phyloP scores from a whole-genome alignment of 2,797 vertebrate species.

The Galagoides demidoff region DNA sequence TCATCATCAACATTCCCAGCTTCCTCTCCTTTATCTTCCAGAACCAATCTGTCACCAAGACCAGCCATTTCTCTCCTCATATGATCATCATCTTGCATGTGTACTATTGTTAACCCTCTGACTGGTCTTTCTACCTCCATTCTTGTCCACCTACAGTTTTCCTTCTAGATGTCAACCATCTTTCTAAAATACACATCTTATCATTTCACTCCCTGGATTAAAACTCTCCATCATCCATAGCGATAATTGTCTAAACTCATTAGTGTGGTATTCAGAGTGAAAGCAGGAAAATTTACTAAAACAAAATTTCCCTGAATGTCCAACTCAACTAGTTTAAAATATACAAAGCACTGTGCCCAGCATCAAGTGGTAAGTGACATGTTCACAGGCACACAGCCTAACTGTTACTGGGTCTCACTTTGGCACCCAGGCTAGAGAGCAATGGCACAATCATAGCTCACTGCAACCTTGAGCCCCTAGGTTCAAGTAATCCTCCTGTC shows the following conservation, averaged over 20 bases:
- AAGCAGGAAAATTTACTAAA: not conserved
- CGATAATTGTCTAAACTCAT: not conserved
- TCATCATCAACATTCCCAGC: not conserved
- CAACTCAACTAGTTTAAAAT: not conserved
- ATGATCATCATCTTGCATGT: not conserved
- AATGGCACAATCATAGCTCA: not conserved
- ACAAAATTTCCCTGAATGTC: not conserved
- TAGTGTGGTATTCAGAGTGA: not conserved
- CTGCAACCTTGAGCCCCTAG: not conserved
- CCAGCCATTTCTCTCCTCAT: not conserved
- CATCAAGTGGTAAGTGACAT: not conserved
- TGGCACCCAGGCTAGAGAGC: not conserved
- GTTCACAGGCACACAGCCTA: not conserved
- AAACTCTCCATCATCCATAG: not conserved
- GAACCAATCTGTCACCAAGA: not conserved
- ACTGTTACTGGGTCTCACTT: not conserved
- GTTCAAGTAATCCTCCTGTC: not conserved
- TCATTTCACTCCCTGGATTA: not conserved
- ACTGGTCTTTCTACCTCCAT: not conserved
- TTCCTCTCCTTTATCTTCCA: not conserved
- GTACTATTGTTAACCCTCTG: not conserved
- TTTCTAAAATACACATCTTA: constrained; percentile 32
- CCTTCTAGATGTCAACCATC: not conserved
- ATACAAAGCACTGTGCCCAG: not conserved
- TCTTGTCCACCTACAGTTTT: not conserved